These are phyloP conservation scores for Drosophila pseudoobscura DNA, from an alignment of 1,140 invertebrate genomes.

Conservation along the genomic window DNA sequence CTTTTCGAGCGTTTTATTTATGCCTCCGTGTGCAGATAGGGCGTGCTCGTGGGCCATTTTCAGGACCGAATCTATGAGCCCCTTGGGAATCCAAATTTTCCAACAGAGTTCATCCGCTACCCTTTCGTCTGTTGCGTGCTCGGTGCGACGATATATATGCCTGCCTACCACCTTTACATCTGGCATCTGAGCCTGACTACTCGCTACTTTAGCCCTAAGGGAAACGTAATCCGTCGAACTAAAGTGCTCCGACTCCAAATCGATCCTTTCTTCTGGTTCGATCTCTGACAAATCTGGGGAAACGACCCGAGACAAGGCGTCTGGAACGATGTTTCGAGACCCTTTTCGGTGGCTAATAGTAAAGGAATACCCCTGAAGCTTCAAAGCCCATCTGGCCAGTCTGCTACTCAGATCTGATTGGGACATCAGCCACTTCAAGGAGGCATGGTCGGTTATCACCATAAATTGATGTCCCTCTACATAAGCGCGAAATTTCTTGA, in stretches of 20 bases:
- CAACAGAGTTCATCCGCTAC: too few species aligned
- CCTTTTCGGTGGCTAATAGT: too few species aligned
- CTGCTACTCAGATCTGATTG: not conserved
- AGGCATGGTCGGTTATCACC: not conserved
- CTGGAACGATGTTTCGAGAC: too few species aligned
- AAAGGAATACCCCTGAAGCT: not conserved
- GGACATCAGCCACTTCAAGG: conserved; percentile 3
- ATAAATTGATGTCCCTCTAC: not conserved
- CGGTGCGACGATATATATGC: not conserved
- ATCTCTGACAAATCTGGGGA: too few species aligned
- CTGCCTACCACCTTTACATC: conserved; percentile 7
- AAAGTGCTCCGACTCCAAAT: too few species aligned
- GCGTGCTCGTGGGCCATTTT: too few species aligned
- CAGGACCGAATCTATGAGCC: too few species aligned
- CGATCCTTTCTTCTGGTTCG: too few species aligned
- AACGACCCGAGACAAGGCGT: too few species aligned
- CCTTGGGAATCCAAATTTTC: too few species aligned
- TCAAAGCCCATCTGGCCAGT: not conserved
- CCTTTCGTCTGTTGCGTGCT: too few species aligned
- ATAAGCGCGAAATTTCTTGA: not conserved
- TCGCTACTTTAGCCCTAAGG: not conserved
- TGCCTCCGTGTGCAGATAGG: too few species aligned
- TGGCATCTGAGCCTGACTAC: not conserved
- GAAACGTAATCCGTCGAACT: not conserved
- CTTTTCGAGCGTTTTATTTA: not conserved